Base-by-base conservation (phyloP, 2,113 vertebrate species). In the Megaleporinus macrocephalus region DNA sequence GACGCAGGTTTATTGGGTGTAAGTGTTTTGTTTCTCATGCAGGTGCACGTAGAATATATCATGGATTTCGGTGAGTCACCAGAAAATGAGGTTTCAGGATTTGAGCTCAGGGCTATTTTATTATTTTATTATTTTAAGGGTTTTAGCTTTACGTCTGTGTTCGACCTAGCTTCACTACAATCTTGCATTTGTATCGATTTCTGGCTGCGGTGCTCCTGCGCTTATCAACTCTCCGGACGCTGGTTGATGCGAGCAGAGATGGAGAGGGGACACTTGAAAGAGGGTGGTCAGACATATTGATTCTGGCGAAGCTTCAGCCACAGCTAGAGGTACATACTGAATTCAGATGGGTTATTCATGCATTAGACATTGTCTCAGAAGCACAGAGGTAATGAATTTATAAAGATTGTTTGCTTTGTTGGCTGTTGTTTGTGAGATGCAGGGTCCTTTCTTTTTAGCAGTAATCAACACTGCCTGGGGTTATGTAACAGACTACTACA, bases 101-200 rank as follows among this genome's bases (percentile, higher is more conserved):
- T 30, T 76, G 20, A 41, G 29, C 29, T 44, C 9, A 57, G 72
- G 24, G 1, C 3, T 16, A 49, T 22, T 29, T 57, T 26, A 6
- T 49, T 57, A n/a, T 61, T n/a, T 26, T 61, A 53, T 53, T 16
- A 16, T 57, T 1, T 6, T 27, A 65, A 65, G 27, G 16, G 16
- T 68, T 41, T 68, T 36, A 49, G 49, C 29, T n/a, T 65, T 24
- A 51, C 68, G 47, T 55, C 70, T 73, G 59, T 74, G 49, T 75
- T 22, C 12, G 61, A 69, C 12, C n/a, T 53, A 69, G 73, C 51
- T 61, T 47, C 0, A 12, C 33, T 18, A 20, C 65, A 68, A 79
- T 68, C 78, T 66, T 66, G 53, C 66, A n/a, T 69, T 62, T 63
- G 47, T 18, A 51, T 74, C 26, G 79, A 81, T 74, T 51, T 12